Evolutionary conservation across 2,888 invertebrate species (phyloP), one percentile per base, ranked within the genome.

Genomic region (Ephialtes manifestator): DNA sequence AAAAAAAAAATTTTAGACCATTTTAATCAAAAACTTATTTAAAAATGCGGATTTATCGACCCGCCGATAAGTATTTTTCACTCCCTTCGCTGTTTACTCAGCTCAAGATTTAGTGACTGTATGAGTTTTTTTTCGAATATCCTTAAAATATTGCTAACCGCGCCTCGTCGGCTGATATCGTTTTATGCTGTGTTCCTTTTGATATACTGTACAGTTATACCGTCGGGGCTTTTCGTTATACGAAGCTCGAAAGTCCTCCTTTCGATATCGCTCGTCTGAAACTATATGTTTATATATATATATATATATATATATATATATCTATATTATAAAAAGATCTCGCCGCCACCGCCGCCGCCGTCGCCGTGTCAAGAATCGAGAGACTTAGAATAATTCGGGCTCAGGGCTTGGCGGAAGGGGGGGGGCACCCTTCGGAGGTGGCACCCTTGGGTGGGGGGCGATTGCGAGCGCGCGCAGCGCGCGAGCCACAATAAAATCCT

Each of bases 221-320:
- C 39, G 11, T 20, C 63, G 20, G 35, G 39, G 39, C 18, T 65
- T 65, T 65, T 65, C 39, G 39, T 65, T 65, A 65, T 20, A 65
- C 18, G 63, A 65, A 65, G 39, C 72, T 67, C 67, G 55, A 65
- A 43, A 46, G 46, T 53, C 24, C 67, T 76, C 53, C 60, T n/a
- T 31, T 60, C 24, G 51, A 58, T 51, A 43, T 60, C 55, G 68
- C 68, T 18, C 48, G 71, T 28, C 39, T 65, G 55, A 55, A 80
- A 67, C 60, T 65, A 65, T 68, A 24, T 11, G n/a, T 39, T 11
- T 51, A 39, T n/a, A n/a, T n/a, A n/a, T n/a, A n/a, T n/a, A n/a
- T n/a, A n/a, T n/a, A n/a, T n/a, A n/a, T n/a, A n/a, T n/a, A n/a
- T n/a, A n/a, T n/a, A n/a, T n/a, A n/a, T n/a, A n/a, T n/a, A n/a